These are phyloP conservation scores for Harpalus rufipes DNA, from an alignment of 2,888 invertebrate species.

Conservation along the genomic window DNA sequence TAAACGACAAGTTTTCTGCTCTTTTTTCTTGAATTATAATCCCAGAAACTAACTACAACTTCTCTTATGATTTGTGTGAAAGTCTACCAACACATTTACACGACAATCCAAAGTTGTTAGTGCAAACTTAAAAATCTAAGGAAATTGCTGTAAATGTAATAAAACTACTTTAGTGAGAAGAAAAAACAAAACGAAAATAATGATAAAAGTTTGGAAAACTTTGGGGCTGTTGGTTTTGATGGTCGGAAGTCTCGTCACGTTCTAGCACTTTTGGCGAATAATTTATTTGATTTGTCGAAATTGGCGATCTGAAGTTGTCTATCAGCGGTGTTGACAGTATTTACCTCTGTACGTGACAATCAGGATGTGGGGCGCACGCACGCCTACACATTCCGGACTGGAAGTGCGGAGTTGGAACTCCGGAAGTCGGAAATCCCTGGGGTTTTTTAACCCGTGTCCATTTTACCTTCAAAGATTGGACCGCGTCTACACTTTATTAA, in stretches of 20 bases:
- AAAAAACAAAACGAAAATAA: constrained; percentile 52
- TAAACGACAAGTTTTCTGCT: background rate
- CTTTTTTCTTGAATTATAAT: background rate
- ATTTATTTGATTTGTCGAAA: constrained; percentile 62
- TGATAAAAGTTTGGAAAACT: constrained; percentile 43
- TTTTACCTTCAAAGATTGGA: too few species aligned
- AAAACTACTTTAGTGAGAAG: constrained; percentile 43
- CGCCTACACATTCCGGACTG: background rate
- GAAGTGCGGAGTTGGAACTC: background rate
- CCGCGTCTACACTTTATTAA: too few species aligned
- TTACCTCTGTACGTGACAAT: constrained; percentile 57
- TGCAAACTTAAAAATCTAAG: constrained; percentile 42
- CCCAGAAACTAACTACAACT: background rate
- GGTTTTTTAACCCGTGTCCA: background rate
- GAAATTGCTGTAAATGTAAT: constrained; percentile 46
- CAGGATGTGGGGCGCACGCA: background rate
- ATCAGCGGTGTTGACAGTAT: constrained; percentile 61
- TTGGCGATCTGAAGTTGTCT: constrained; percentile 59
- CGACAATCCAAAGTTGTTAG: constrained; percentile 29
- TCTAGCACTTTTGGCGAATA: constrained; percentile 52
- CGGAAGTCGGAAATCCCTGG: background rate
- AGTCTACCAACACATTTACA: background rate
- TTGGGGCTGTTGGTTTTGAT: constrained; percentile 20
- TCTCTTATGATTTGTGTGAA: constrained; percentile 1
- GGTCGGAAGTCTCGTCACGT: constrained; percentile 44